Conservation (phyloP, 1,140 invertebrate species). For the Cardiocondyla obscurior region DNA sequence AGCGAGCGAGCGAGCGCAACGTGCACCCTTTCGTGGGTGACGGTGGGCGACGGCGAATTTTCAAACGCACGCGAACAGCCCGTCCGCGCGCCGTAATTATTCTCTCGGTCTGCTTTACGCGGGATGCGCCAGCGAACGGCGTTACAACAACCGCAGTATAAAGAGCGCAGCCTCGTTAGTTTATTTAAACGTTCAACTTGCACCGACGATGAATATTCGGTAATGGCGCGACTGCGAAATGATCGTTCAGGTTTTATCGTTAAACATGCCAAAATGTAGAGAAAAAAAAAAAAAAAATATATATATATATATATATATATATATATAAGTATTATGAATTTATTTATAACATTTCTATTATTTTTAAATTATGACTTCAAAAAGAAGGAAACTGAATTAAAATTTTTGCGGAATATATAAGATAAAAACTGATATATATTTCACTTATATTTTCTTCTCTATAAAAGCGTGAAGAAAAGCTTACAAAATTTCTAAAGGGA, state of each 20-base stretch:
- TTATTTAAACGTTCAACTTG: conserved; percentile 24
- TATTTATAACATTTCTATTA: too few species aligned
- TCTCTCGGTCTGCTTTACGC: conserved; percentile 15
- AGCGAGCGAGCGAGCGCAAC: not conserved
- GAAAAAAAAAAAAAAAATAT: too few species aligned
- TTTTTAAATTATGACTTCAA: too few species aligned
- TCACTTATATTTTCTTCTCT: not conserved
- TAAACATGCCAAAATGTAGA: not conserved
- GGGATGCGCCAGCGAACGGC: conserved; percentile 9
- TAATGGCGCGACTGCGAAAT: not conserved
- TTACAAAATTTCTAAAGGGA: not conserved
- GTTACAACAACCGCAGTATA: conserved; percentile 16
- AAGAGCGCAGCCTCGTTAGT: conserved; percentile 42
- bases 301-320: too few species aligned
- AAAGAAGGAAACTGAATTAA: not conserved
- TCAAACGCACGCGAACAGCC: conserved; percentile 17
- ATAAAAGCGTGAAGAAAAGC: not conserved
- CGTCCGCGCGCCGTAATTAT: conserved; percentile 45
- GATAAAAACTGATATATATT: too few species aligned
- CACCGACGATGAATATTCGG: not conserved
- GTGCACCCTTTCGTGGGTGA: conserved; percentile 33
- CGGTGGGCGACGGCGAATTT: conserved; percentile 40
- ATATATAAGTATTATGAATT: too few species aligned
- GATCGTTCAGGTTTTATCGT: not conserved
- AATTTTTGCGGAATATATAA: too few species aligned